Base-by-base conservation (phyloP, 2,888 invertebrate species). In the Gonocerus acuteangulatus region DNA sequence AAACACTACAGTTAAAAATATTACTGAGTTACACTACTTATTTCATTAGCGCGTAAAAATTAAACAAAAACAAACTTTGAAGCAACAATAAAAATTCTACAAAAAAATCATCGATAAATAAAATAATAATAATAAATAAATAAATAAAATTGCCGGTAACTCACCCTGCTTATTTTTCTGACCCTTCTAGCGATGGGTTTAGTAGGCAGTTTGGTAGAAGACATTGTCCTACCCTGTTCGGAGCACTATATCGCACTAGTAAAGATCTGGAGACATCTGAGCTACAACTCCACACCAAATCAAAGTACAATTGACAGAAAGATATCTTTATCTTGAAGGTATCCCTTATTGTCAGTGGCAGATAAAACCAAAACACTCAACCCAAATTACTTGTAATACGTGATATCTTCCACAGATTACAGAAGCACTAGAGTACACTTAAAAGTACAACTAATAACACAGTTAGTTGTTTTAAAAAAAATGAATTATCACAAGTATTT, bases 151-250 rank as follows among this genome's bases (percentile, higher is more conserved):
- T 13, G n/a, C 23, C 27, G 47, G 47, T 48, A 57, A 62, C 65
- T 65, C 42, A 65, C 65, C 61, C 65, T 62, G 61, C 65, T 65
- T 52, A 65, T 65, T 62, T 65, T 65, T 18, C 65, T 48, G 48
- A 64, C 59, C 56, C 64, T 61, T 23, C 64, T 51, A 2, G 62
- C 64, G 59, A 64, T 47, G 18, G 64, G 64, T 49, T 64, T 64
- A 27, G 58, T 45, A n/a, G 39, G 47, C 45, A 64, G 64, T 39
- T 64, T 64, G 16, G 64, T 59, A 27, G 64, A 62, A 21, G 64
- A 64, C 64, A 64, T 64, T 18, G 44, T 56, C 51, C 51, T 51
- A 34, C 34, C 51, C 34, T 21, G 21, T 36, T 34, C 51, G 39
- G 15, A 39, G 39, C 39, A 39, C 39, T 9, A 13, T 27, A 39